Percentiles rank a stretch among this genome's conserved stretches.
Evolutionary conservation across 2,888 invertebrate genomes (phyloP).

Genomic region (Temnothorax rugatulus): DNA sequence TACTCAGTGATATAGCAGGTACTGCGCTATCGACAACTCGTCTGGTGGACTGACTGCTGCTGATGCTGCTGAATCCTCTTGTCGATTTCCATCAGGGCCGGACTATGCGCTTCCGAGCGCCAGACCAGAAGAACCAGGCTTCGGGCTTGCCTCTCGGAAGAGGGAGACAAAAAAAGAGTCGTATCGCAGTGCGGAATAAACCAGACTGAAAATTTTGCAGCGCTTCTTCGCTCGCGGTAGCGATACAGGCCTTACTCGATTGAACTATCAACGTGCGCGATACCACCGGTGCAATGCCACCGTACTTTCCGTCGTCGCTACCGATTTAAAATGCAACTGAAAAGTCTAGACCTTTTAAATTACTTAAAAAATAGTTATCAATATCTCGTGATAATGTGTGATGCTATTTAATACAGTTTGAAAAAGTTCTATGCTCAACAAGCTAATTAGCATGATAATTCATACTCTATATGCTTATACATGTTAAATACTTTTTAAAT

Average conservation of each 20-base stretch:
- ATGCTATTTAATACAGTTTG: not conserved
- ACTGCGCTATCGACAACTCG: constrained; percentile 84
- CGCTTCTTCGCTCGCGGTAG: not conserved
- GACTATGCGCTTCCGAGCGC: constrained; percentile 63
- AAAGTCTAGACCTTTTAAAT: not conserved
- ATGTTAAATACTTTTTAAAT: not conserved
- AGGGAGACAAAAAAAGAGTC: constrained; percentile 35
- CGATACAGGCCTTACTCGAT: not conserved
- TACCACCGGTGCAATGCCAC: not conserved
- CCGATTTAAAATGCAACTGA: not conserved
- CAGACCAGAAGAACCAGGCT: constrained; percentile 56
- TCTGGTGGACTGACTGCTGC: constrained; percentile 86
- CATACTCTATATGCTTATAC: not conserved
- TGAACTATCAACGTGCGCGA: not conserved
- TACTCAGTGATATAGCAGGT: constrained; percentile 81
- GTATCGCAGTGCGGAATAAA: constrained; percentile 45
- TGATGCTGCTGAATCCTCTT: constrained; percentile 79
- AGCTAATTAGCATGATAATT: not conserved
- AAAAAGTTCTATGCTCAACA: not conserved
- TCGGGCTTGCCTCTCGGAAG: constrained; percentile 55
- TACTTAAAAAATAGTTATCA: not conserved
- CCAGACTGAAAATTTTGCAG: constrained; percentile 1
- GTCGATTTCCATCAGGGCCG: constrained; percentile 72
- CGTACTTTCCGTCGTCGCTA: not conserved
- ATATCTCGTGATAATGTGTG: not conserved